A percentile compares a stretch with the other conserved stretches of the same genome.
Evolutionary conservation across 2,888 invertebrate genomes (phyloP).

Genomic region (Lamellibrachia columna): DNA sequence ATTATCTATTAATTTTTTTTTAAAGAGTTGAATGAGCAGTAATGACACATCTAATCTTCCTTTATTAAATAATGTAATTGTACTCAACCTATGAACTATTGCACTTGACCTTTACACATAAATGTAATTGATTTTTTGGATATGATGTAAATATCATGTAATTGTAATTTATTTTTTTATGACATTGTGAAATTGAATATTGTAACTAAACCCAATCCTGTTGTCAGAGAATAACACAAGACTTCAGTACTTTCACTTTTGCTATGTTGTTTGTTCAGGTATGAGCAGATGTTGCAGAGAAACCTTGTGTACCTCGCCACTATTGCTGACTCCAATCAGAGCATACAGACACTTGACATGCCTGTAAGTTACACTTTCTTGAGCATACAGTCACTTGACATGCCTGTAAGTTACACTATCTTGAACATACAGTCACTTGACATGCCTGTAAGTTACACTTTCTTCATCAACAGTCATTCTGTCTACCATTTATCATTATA

Average conservation of each 20-base stretch:
- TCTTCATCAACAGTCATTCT: conserved; percentile 65
- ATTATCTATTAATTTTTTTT: too few relatives aligned
- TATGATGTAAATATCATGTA: too few relatives aligned
- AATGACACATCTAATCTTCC: too few relatives aligned
- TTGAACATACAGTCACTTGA: conserved; percentile 68
- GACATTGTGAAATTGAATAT: too few relatives aligned
- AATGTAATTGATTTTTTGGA: too few relatives aligned
- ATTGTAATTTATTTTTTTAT: too few relatives aligned
- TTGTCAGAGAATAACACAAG: not conserved
- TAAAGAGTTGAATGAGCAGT: too few relatives aligned
- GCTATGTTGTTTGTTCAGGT: conserved; percentile 63
- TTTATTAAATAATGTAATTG: too few relatives aligned
- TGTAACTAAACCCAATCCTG: not conserved
- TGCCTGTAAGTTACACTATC: not conserved
- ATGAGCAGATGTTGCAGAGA: conserved; percentile 91
- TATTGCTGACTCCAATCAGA: conserved; percentile 95
- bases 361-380: not conserved
- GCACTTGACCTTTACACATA: too few relatives aligned
- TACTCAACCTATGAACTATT: too few relatives aligned
- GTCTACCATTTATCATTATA: too few relatives aligned
- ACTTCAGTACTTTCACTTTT: not conserved
- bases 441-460: not conserved
- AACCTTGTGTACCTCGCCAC: conserved; percentile 96
- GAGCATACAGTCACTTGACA: conserved; percentile 68
- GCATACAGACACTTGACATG: conserved; percentile 73